phyloP scores from a whole-genome alignment of 1,140 invertebrate species.

The Zophobas atratus region DNA sequence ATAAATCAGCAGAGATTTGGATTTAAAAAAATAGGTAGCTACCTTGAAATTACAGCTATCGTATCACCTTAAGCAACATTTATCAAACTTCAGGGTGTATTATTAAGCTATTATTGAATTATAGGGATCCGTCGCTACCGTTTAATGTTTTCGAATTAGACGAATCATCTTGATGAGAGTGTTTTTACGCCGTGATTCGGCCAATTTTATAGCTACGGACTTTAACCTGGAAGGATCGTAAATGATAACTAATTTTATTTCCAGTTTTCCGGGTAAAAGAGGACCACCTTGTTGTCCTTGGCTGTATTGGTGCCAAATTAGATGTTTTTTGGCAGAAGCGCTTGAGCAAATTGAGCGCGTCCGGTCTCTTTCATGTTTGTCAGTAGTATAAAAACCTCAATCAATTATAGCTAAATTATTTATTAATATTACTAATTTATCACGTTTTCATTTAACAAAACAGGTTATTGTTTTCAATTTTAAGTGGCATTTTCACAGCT shows the following conservation, averaged over 20 bases:
- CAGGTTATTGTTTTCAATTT: no score
- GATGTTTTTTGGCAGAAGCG: slow-evolving; percentile 20
- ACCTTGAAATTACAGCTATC: slow-evolving; percentile 36
- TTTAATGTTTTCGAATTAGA: slow-evolving; percentile 43
- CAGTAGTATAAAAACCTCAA: background rate
- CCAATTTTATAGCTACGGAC: slow-evolving; percentile 4
- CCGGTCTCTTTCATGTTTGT: background rate
- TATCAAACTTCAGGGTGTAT: slow-evolving; percentile 36
- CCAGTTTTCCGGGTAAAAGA: slow-evolving; percentile 25
- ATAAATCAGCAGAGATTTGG: slow-evolving; percentile 14
- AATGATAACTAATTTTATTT: slow-evolving; percentile 12
- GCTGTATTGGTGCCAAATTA: background rate
- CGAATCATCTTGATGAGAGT: slow-evolving; percentile 19
- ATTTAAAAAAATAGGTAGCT: slow-evolving; percentile 8
- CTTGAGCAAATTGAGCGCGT: slow-evolving; percentile 10
- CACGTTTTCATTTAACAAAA: no score
- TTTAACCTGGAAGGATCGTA: slow-evolving; percentile 6
- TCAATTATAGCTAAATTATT: background rate
- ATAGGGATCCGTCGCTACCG: slow-evolving; percentile 30
- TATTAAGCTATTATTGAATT: slow-evolving; percentile 46
- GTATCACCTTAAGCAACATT: slow-evolving; percentile 4
- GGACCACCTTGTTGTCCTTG: slow-evolving; percentile 3
- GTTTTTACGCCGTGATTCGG: slow-evolving; percentile 5
- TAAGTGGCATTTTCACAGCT: background rate
- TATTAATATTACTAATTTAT: background rate